Evolutionary conservation across 2,797 vertebrate species (phyloP).

Genomic region (Vespertilio murinus): DNA sequence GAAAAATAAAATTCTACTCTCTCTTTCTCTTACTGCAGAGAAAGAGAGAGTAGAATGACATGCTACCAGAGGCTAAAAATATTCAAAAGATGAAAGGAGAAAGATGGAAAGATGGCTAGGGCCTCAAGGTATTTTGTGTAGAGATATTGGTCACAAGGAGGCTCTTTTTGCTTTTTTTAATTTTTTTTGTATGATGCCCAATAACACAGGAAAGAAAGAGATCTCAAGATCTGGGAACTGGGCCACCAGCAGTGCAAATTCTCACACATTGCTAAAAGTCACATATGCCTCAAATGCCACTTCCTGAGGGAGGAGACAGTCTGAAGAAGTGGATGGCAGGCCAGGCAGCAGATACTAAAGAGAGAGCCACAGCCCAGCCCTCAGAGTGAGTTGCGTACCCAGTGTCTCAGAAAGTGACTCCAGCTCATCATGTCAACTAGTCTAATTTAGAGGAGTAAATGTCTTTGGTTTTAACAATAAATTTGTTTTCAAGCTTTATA

Average conservation of each 20-base stretch:
- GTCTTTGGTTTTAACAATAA: background rate
- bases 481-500: background rate
- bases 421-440: background rate
- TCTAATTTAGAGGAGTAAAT: background rate
- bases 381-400: background rate
- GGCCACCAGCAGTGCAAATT: slow-evolving; percentile 60
- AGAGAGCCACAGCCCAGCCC: background rate
- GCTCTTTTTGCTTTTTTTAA: background rate
- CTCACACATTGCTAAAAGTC: slow-evolving; percentile 60
- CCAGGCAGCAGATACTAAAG: background rate
- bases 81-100: background rate
- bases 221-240: slow-evolving; percentile 61
- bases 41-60: background rate
- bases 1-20: background rate
- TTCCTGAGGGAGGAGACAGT: background rate
- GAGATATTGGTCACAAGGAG: background rate
- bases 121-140: background rate
- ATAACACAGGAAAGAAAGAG: slow-evolving; percentile 49
- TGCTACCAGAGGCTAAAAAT: background rate
- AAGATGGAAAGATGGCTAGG: background rate
- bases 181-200: background rate
- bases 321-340: background rate
- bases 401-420: background rate
- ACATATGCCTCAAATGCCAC: slow-evolving; percentile 65
- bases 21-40: no score